Conservation (phyloP, 2,888 invertebrate species). For the Noctua comes region DNA sequence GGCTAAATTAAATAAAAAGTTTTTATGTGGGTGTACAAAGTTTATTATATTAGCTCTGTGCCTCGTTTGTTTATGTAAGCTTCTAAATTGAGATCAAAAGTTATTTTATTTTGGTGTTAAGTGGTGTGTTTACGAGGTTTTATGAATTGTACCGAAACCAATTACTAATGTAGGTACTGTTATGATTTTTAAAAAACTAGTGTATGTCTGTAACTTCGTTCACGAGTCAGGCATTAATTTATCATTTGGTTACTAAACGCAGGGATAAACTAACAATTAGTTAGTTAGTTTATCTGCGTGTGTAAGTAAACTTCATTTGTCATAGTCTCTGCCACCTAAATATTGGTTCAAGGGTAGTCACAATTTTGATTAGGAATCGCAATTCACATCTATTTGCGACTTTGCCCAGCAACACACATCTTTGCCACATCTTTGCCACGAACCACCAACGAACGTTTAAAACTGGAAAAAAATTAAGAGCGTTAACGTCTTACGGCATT, state of each 20-base stretch:
- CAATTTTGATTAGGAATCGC: background rate
- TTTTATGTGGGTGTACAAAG: slow-evolving; percentile 37
- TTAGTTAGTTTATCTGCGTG: no score
- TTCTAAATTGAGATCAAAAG: slow-evolving; percentile 18
- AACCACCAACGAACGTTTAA: background rate
- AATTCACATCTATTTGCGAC: background rate
- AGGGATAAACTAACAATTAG: background rate
- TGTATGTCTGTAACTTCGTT: background rate
- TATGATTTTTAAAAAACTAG: background rate
- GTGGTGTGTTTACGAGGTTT: slow-evolving; percentile 1
- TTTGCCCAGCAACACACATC: background rate
- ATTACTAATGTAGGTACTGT: background rate
- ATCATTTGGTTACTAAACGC: background rate
- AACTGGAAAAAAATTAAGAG: background rate
- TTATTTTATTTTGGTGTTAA: background rate
- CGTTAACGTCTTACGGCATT: no score
- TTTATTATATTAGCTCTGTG: slow-evolving; percentile 25
- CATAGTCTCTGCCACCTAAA: background rate
- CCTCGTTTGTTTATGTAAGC: slow-evolving; percentile 13
- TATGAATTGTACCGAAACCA: background rate
- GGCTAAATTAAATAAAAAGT: slow-evolving; percentile 40
- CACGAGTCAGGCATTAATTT: background rate
- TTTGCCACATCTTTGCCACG: background rate
- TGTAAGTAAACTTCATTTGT: background rate
- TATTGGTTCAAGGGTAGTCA: background rate